Evolutionary conservation across 2,113 vertebrate species (phyloP).

Genomic region (Sarotherodon lohbergeri): DNA sequence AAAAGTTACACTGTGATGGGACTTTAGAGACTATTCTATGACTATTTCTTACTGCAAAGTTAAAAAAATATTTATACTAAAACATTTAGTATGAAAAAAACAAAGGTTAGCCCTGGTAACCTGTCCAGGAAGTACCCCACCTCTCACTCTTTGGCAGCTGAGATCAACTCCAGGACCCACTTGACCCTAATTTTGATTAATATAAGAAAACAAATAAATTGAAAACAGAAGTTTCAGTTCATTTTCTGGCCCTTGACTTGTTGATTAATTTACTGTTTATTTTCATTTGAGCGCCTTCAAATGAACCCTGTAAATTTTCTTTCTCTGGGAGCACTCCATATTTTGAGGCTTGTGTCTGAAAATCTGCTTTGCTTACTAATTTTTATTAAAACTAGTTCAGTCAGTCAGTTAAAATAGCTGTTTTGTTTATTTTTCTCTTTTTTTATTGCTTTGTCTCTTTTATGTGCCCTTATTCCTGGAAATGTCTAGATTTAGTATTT

Average conservation of each 20-base stretch:
- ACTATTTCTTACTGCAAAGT: background rate
- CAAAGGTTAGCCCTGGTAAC: background rate
- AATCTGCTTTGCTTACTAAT: background rate
- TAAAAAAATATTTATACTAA: background rate
- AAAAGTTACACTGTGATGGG: background rate
- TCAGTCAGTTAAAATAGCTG: background rate
- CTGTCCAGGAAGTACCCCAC: background rate
- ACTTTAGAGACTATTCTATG: background rate
- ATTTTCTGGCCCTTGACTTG: background rate
- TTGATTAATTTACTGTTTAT: background rate
- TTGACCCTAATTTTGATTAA: background rate
- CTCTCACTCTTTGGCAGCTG: background rate
- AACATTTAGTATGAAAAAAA: background rate
- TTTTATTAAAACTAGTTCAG: background rate
- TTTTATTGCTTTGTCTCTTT: background rate
- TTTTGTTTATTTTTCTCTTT: background rate
- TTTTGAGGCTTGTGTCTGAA: background rate
- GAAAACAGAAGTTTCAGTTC: background rate
- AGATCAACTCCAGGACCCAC: background rate
- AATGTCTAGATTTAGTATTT: slow-evolving; percentile 3
- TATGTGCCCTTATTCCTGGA: background rate
- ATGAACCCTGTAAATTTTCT: background rate
- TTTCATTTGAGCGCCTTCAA: background rate
- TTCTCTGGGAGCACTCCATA: background rate
- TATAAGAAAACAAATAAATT: background rate